phyloP scores from a whole-genome alignment of 2,797 vertebrate genomes.

The Coluber constrictor region DNA sequence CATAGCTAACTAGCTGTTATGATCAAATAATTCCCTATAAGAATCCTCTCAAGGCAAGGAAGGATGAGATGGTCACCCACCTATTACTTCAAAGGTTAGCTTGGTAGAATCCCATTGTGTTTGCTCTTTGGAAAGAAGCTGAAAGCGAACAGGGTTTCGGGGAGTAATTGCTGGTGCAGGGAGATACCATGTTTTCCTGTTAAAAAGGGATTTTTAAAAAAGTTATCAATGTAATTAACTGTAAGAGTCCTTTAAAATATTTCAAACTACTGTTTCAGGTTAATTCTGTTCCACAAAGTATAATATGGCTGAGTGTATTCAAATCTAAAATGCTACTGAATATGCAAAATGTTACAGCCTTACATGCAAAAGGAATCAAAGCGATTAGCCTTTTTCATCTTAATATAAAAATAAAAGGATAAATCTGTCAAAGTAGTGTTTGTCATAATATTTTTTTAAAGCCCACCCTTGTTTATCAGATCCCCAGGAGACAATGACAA shows the following conservation, averaged over 20 bases:
- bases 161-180: slow-evolving; percentile 82
- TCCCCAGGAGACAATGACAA: background rate
- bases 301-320: background rate
- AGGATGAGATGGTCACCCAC: slow-evolving; percentile 60
- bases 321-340: background rate
- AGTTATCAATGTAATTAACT: background rate
- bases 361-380: background rate
- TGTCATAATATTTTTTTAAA: background rate
- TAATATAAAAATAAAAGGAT: background rate
- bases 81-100: slow-evolving; percentile 85
- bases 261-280: background rate
- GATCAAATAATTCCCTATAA: background rate
- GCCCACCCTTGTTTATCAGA: background rate
- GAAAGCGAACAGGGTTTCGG: slow-evolving; percentile 79
- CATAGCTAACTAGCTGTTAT: background rate
- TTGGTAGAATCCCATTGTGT: slow-evolving; percentile 80
- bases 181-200: slow-evolving; percentile 96
- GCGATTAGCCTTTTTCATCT: too few species aligned
- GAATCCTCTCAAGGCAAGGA: background rate
- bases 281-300: background rate
- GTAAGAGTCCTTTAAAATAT: background rate
- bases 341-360: background rate
- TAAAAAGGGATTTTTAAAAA: background rate
- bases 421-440: background rate
- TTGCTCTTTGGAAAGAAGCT: slow-evolving; percentile 81